Evolutionary conservation across 2,797 vertebrate species (phyloP).

Genomic region (Orestias chungarensis): DNA sequence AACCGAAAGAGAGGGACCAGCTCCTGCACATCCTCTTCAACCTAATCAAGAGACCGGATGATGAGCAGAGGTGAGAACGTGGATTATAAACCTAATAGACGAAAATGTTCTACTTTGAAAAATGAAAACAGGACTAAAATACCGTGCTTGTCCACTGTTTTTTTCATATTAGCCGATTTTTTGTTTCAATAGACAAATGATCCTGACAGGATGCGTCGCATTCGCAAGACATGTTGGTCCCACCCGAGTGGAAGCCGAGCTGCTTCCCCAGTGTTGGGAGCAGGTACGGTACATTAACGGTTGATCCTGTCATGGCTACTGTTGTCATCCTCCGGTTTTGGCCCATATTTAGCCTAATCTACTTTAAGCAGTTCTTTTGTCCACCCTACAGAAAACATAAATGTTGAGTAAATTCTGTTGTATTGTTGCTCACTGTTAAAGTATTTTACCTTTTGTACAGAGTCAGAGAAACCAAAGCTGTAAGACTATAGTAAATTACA

Average conservation of each 20-base stretch:
- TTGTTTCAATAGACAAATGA: slow-evolving; percentile 91
- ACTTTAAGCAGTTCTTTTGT: neutral
- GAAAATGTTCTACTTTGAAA: neutral
- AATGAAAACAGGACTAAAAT: neutral
- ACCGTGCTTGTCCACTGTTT: neutral
- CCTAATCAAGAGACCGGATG: slow-evolving; percentile 97
- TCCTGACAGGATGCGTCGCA: slow-evolving; percentile 96
- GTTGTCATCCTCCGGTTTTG: neutral
- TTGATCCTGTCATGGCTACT: too few relatives aligned
- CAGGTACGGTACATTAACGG: slow-evolving; percentile 82
- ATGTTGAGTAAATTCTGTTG: too few relatives aligned
- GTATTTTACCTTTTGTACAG: neutral
- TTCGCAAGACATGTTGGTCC: slow-evolving; percentile 97
- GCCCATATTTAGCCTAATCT: neutral
- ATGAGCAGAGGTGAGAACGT: slow-evolving; percentile 90
- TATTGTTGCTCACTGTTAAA: neutral
- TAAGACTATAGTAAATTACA: neutral
- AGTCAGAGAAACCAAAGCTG: neutral
- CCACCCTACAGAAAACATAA: neutral
- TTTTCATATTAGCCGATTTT: slow-evolving; percentile 17
- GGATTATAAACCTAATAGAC: neutral
- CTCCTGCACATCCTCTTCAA: slow-evolving; percentile 99
- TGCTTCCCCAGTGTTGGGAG: slow-evolving; percentile 98
- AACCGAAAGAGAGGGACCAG: slow-evolving; percentile 97
- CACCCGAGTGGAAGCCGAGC: slow-evolving; percentile 96